Evolutionary conservation across 2,888 invertebrate genomes (phyloP).

Genomic region (Adelphocoris suturalis): DNA sequence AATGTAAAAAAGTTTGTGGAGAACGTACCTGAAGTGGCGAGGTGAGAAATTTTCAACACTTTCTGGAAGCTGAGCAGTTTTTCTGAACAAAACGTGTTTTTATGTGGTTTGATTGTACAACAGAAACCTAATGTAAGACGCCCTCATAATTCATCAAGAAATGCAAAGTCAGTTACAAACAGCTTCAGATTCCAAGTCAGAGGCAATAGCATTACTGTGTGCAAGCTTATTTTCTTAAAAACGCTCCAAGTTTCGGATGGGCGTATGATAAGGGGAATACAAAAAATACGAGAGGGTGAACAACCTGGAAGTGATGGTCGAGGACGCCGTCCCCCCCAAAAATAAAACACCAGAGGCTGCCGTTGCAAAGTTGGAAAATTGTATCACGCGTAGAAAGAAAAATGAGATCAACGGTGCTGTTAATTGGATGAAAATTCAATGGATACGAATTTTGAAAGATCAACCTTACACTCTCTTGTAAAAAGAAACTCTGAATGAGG

Average conservation of each 20-base stretch:
- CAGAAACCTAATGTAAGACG: too few species aligned
- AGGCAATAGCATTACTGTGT: conserved; percentile 43
- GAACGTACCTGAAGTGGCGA: too few species aligned
- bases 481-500: conserved; percentile 26
- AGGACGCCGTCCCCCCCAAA: conserved; percentile 15
- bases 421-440: conserved; percentile 52
- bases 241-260: conserved; percentile 50
- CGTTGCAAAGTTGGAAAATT: not conserved
- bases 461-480: conserved; percentile 41
- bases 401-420: conserved; percentile 12
- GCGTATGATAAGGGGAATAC: conserved; percentile 21
- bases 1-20: too few species aligned
- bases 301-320: conserved; percentile 42
- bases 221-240: conserved; percentile 30
- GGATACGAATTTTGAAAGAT: conserved; percentile 41
- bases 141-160: too few species aligned
- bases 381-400: not conserved
- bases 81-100: too few species aligned
- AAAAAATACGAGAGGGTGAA: conserved; percentile 6
- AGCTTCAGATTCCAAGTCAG: conserved; percentile 22
- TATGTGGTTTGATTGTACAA: too few species aligned
- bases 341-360: conserved; percentile 25
- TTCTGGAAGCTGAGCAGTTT: too few species aligned
- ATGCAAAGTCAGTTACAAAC: too few species aligned
- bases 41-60: too few species aligned